These are phyloP conservation scores for Suricata suricatta DNA, from an alignment of 2,113 vertebrate genomes.

Conservation along the genomic window DNA sequence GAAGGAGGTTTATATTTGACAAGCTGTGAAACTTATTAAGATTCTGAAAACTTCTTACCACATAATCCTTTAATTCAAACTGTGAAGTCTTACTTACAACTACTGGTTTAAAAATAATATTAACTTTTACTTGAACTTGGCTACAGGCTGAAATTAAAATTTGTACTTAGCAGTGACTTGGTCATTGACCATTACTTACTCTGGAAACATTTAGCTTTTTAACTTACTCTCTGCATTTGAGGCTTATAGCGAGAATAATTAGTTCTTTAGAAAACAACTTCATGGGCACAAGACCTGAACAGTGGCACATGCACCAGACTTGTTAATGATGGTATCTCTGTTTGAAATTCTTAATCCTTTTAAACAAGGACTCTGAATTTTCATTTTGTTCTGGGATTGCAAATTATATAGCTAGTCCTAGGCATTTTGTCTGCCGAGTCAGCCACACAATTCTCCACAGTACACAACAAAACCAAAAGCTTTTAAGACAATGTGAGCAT, in stretches of 20 bases:
- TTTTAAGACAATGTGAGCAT: not conserved
- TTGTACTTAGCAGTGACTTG: not conserved
- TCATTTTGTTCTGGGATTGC: not conserved
- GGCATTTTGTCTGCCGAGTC: not conserved
- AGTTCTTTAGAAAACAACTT: not conserved
- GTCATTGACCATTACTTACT: not conserved
- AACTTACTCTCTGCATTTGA: not conserved
- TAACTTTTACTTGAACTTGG: slow-evolving; percentile 65
- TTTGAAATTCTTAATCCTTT: not conserved
- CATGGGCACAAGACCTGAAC: fast-evolving
- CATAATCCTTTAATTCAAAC: slow-evolving; percentile 71
- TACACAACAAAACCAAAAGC: not conserved
- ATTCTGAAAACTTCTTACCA: slow-evolving; percentile 75
- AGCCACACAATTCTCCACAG: not conserved
- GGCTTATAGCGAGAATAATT: not conserved
- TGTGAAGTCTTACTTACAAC: slow-evolving; percentile 69
- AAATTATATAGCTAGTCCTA: not conserved
- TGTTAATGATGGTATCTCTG: not conserved
- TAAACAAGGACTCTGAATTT: not conserved
- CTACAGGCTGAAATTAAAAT: slow-evolving; percentile 50
- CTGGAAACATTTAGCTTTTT: not conserved
- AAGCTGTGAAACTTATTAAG: slow-evolving; percentile 71
- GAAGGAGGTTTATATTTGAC: slow-evolving; percentile 41
- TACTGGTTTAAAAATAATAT: slow-evolving; percentile 74
- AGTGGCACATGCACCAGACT: not conserved